Evolutionary conservation across 1,140 invertebrate species (phyloP).

Genomic region (Drosophila lini): DNA sequence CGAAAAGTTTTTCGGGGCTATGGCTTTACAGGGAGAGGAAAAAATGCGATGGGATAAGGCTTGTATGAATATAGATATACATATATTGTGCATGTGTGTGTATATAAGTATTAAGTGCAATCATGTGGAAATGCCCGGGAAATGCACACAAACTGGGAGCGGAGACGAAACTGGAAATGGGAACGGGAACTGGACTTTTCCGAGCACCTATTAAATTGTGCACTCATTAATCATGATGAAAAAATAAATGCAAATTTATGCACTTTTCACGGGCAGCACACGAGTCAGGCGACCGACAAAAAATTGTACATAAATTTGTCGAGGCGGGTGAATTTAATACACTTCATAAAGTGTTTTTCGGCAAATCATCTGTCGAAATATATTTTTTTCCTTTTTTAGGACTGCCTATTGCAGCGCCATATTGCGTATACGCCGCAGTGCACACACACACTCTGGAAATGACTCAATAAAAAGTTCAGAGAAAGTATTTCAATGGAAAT

Average conservation of each 20-base stretch:
- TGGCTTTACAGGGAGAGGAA: constrained; percentile 1
- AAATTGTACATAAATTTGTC: constrained; percentile 45
- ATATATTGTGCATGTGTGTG: constrained; percentile 6
- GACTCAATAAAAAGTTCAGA: constrained; percentile 52
- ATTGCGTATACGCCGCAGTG: constrained; percentile 71
- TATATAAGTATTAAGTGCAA: constrained; percentile 74
- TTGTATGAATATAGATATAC: constrained; percentile 45
- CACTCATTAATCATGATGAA: constrained; percentile 76
- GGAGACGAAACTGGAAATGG: constrained; percentile 11
- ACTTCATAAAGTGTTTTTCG: constrained; percentile 67
- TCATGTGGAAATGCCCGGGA: constrained; percentile 76
- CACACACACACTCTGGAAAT: constrained; percentile 43
- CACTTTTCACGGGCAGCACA: constrained; percentile 61
- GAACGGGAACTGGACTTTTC: constrained; percentile 33
- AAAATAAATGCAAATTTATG: constrained; percentile 77
- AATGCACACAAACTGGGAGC: constrained; percentile 53
- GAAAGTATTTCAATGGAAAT: constrained; percentile 38
- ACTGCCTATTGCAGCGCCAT: constrained; percentile 57
- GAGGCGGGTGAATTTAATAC: constrained; percentile 65
- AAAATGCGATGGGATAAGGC: constrained; percentile 49
- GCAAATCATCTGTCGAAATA: constrained; percentile 33
- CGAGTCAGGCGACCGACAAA: constrained; percentile 25
- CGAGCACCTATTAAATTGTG: constrained; percentile 80
- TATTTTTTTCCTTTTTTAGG: constrained; percentile 1
- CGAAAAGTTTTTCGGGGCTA: constrained; percentile 47